Base-by-base conservation (phyloP, 2,888 invertebrate genomes). In the Nephrocerus scutellatus region DNA sequence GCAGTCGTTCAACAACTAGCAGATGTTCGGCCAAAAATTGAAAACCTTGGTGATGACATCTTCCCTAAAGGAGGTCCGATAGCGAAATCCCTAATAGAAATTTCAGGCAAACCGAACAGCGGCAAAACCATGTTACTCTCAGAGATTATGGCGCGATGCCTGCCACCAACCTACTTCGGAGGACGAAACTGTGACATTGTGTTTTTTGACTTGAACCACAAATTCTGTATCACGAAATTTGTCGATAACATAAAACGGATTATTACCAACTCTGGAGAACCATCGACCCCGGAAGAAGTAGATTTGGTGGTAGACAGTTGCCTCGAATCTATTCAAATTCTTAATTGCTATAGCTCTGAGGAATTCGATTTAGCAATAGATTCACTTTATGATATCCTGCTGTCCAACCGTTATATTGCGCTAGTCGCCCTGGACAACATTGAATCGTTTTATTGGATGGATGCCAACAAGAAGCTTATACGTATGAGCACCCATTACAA, bases 161-260 rank as follows among this genome's bases (percentile, higher is more conserved):
- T 75, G 24, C 52, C 73, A 9, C 72, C 74, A 1, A 43, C 51
- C 9, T 45, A 46, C 8, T 59, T 57, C 28, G 65, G 64, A 12
- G 74, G 74, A 2, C 63, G 70, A 18, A 56, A 67, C 38, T 59
- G 67, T 15, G 60, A 63, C 29, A 71, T 70, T 3, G 47, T 75
- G 13, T 54, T 74, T 7, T 60, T 76, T 28, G 70, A 75, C 49
- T 68, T 71, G 2, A 70, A 73, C 46, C 70, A 72, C 49, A 73
- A 75, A 42, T 72, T 75, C 18, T 44, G 49, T 10, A 28, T 47
- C 5, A 38, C 36, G 39, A 60, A 63, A 39, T 54, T 75, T 16
- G 48, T 59, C 8, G 51, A 59, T 20, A 43, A 68, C 25, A 60
- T 73, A 52, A 56, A 57, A 20, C 46, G 47, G 21, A 51, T 57